Evolutionary conservation across 2,113 vertebrate genomes (phyloP).

Genomic region (Rhinolophus ferrumequinum): DNA sequence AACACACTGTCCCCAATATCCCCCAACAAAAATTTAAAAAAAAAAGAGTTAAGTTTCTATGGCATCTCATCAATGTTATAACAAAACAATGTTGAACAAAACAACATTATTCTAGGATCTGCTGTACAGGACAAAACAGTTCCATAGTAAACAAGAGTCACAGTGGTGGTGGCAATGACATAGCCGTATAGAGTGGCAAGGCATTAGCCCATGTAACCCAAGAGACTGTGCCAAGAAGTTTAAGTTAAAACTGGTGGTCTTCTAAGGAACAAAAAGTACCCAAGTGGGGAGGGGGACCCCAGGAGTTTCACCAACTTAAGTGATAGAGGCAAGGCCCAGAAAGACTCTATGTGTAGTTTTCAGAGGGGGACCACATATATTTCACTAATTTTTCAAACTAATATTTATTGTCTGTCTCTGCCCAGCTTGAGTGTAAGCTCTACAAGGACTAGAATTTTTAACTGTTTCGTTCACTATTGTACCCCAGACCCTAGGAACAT

Average conservation of each 20-base stretch:
- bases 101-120: not conserved
- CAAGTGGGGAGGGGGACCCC: not conserved
- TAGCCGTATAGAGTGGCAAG: not conserved
- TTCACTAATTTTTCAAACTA: not conserved
- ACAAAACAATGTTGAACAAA: not conserved
- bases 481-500: not conserved
- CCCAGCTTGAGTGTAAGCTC: not conserved
- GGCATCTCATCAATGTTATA: not conserved
- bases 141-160: not conserved
- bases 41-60: not conserved
- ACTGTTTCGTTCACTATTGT: not conserved
- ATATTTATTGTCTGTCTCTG: not conserved
- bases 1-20: no score
- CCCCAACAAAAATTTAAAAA: no score
- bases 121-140: not conserved
- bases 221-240: not conserved
- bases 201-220: not conserved
- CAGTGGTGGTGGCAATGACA: not conserved
- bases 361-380: not conserved
- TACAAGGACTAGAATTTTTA: not conserved
- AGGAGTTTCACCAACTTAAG: not conserved
- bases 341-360: not conserved
- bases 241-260: slow-evolving; percentile 33
- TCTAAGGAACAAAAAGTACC: not conserved
- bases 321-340: not conserved